A percentile compares a stretch with the other conserved stretches of the same genome.
Evolutionary conservation across 2,113 vertebrate species (phyloP).

Genomic region (Otus sunia): DNA sequence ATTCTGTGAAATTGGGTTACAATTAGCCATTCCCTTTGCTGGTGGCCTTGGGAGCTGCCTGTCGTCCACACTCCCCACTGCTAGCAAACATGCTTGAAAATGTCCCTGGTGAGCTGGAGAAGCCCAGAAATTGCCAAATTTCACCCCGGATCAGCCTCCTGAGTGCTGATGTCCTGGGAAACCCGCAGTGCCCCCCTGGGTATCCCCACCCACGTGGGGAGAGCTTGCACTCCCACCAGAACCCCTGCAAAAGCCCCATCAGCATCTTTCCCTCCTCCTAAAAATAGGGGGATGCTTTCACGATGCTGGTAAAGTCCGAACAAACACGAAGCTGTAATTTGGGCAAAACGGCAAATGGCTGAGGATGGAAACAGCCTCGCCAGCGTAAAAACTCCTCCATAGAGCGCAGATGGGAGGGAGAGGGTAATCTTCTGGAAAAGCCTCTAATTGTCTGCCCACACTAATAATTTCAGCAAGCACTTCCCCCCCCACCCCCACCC

Average conservation of each 20-base stretch:
- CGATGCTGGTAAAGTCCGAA: not conserved
- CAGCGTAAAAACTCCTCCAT: conserved; percentile 49
- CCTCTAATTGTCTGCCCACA: conserved; percentile 85
- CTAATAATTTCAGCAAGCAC: conserved; percentile 74
- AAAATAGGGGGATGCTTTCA: accelerated
- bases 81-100: not conserved
- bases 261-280: not conserved
- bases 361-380: conserved; percentile 50
- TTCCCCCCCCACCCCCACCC: conserved; percentile 48
- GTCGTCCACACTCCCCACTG: not conserved
- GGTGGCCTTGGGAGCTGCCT: not conserved
- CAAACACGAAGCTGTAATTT: not conserved
- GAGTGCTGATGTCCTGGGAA: not conserved
- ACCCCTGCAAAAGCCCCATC: not conserved
- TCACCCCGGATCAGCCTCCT: not conserved
- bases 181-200: accelerated
- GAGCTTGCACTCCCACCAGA: not conserved
- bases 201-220: accelerated
- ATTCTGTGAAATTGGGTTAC: not conserved
- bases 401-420: conserved; percentile 81
- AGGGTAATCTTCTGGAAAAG: conserved; percentile 86
- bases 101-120: not conserved
- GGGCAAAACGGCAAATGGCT: conserved; percentile 51
- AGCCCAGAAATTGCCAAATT: not conserved
- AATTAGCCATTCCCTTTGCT: not conserved